phyloP scores from a whole-genome alignment of 2,113 vertebrate species.

The Sander lucioperca region DNA sequence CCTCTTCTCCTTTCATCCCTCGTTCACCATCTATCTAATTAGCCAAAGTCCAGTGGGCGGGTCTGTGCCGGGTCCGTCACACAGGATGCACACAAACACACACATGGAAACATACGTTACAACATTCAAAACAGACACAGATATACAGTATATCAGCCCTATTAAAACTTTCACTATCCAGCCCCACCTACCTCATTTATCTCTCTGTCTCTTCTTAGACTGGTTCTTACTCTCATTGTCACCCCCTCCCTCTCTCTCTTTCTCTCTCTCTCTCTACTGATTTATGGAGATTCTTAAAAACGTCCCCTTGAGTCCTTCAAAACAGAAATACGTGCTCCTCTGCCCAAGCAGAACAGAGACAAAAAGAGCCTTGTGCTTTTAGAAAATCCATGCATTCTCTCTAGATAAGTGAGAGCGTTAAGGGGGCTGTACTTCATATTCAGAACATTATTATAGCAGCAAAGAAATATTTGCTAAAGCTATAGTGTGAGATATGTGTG shows the following conservation, averaged over 20 bases:
- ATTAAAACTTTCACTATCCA: constrained; percentile 54
- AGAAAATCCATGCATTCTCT: constrained; percentile 12
- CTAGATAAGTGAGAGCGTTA: not conserved
- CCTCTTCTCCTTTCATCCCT: constrained; percentile 23
- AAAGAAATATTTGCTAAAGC: no score
- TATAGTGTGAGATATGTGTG: no score
- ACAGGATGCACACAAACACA: constrained; percentile 22
- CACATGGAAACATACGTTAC: constrained; percentile 8
- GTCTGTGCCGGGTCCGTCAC: constrained; percentile 23
- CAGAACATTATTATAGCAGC: no score
- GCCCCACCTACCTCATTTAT: constrained; percentile 57
- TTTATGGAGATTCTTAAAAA: constrained; percentile 57
- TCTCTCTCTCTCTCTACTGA: constrained; percentile 3
- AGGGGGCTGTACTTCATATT: no score
- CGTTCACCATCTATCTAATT: constrained; percentile 56
- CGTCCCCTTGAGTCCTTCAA: constrained; percentile 35
- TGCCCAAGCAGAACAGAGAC: constrained; percentile 2
- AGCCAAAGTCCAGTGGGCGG: constrained; percentile 41
- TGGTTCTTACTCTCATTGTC: not conserved
- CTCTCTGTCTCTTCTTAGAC: constrained; percentile 43
- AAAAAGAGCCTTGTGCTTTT: not conserved
- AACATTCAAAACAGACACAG: constrained; percentile 18
- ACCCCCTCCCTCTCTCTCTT: not conserved
- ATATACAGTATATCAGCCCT: constrained; percentile 44
- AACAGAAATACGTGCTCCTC: constrained; percentile 21